Percentiles rank a stretch among this genome's conserved stretches.
These are phyloP conservation scores for Gasterosteus aculeatus DNA, from an alignment of 2,113 vertebrate genomes.

Conservation along the genomic window DNA sequence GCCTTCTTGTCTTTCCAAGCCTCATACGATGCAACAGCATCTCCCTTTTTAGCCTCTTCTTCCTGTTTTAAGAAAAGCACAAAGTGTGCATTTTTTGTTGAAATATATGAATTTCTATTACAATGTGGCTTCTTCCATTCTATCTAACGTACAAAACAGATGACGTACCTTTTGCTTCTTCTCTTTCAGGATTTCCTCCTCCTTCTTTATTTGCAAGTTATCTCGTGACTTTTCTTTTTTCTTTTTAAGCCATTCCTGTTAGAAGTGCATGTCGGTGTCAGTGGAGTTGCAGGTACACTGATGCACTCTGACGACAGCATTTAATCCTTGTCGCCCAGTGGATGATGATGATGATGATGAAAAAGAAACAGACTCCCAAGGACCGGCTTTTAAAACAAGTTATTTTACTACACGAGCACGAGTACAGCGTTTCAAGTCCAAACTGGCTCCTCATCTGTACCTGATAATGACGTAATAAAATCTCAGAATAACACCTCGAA, in stretches of 20 bases:
- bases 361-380: neutral
- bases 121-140: neutral
- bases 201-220: constrained; percentile 81
- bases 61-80: constrained; percentile 60
- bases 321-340: neutral
- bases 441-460: neutral
- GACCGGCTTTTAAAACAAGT: neutral
- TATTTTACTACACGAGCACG: neutral
- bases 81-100: neutral
- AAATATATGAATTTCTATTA: neutral
- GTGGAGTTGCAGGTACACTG: neutral
- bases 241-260: constrained; percentile 91
- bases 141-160: neutral
- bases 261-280: neutral
- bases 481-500: neutral
- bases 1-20: constrained; percentile 92
- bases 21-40: constrained; percentile 87
- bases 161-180: constrained; percentile 84
- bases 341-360: neutral
- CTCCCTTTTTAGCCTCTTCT: constrained; percentile 82
- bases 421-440: neutral
- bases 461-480: constrained; percentile 7
- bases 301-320: neutral
- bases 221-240: constrained; percentile 84
- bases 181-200: constrained; percentile 83